Evolutionary conservation across 2,888 invertebrate genomes (phyloP).

Genomic region (Geotrupes spiniger): DNA sequence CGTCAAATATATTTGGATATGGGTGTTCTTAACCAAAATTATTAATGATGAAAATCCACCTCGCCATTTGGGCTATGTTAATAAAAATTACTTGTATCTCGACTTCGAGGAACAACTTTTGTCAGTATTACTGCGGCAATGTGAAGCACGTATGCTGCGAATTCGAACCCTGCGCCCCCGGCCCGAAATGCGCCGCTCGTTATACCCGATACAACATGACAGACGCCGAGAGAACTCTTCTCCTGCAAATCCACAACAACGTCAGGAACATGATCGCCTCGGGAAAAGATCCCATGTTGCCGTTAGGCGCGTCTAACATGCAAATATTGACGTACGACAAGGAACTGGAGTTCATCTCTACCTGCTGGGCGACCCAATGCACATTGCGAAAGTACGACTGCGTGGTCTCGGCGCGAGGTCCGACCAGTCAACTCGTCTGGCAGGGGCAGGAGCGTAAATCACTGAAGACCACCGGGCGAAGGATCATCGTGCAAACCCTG

Average conservation of each 20-base stretch:
- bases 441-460: slow-evolving; percentile 11
- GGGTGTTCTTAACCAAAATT: no score
- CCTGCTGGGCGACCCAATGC: slow-evolving; percentile 21
- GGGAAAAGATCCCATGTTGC: slow-evolving; percentile 12
- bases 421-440: slow-evolving; percentile 14
- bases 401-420: slow-evolving; percentile 10
- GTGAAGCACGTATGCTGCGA: slow-evolving; percentile 16
- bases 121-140: slow-evolving; percentile 3
- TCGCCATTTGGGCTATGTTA: no score
- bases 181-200: slow-evolving; percentile 9
- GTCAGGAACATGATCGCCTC: slow-evolving; percentile 20
- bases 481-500: slow-evolving; percentile 11
- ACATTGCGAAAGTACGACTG: slow-evolving; percentile 13
- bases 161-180: slow-evolving; percentile 8
- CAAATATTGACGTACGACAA: slow-evolving; percentile 18
- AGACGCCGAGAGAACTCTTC: slow-evolving; percentile 9
- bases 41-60: no score
- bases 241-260: slow-evolving; percentile 19
- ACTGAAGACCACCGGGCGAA: slow-evolving; percentile 10
- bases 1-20: no score
- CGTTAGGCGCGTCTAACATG: slow-evolving; percentile 18
- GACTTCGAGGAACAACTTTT: no score
- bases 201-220: slow-evolving; percentile 13
- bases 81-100: no score
- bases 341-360: slow-evolving; percentile 22